Evolutionary conservation across 2,113 vertebrate species (phyloP).

Genomic region (Planiliza haematocheilus): DNA sequence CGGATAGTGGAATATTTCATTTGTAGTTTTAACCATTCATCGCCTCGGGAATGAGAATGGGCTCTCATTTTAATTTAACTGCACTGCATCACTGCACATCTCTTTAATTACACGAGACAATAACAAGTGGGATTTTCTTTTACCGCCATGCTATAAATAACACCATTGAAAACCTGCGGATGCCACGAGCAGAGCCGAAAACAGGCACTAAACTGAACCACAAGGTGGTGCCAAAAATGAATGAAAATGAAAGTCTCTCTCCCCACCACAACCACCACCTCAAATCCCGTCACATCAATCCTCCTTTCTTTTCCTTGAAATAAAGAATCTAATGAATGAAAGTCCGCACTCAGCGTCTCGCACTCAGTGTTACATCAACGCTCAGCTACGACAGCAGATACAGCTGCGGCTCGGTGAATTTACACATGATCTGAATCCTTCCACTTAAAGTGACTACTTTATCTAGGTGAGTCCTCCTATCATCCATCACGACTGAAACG

Average conservation of each 20-base stretch:
- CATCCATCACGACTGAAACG: slow-evolving; percentile 51
- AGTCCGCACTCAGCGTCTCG: not conserved
- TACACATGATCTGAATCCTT: slow-evolving; percentile 37
- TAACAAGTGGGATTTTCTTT: not conserved
- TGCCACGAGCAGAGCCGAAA: slow-evolving; percentile 26
- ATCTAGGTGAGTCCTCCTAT: slow-evolving; percentile 6
- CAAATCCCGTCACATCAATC: not conserved
- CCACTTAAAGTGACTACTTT: slow-evolving; percentile 43
- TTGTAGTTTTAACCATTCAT: not conserved
- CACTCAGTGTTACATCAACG: slow-evolving; percentile 12
- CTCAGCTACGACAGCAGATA: slow-evolving; percentile 2
- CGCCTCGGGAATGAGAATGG: not conserved
- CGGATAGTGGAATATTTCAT: too few species aligned
- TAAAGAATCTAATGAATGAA: not conserved
- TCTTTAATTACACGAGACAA: not conserved
- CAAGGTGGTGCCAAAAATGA: slow-evolving; percentile 70
- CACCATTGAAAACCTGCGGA: slow-evolving; percentile 36
- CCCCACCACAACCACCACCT: not conserved
- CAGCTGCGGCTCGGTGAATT: slow-evolving; percentile 12
- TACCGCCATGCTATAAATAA: slow-evolving; percentile 12
- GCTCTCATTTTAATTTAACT: not conserved
- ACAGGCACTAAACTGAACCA: slow-evolving; percentile 33
- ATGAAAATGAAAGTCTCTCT: too few species aligned
- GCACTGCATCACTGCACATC: not conserved
- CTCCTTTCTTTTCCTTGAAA: not conserved